These are phyloP conservation scores for Petrocephalus schoutedeni DNA, from an alignment of 2,797 vertebrate genomes.

Conservation along the genomic window DNA sequence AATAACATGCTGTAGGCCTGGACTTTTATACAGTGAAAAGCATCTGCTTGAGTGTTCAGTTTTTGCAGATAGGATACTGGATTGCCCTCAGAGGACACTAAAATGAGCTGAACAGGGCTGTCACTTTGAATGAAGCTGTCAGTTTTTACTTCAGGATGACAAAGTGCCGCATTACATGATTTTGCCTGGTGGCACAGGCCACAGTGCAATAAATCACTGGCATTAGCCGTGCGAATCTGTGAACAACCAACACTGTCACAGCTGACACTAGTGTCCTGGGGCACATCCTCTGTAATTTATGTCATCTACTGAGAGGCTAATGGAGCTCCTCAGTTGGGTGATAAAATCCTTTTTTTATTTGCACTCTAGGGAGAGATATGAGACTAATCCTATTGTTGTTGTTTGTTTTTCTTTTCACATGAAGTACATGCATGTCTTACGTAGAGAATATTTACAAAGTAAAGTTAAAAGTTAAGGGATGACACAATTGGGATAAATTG, in stretches of 20 bases:
- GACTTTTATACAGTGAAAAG: not conserved
- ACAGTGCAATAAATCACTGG: slow-evolving; percentile 2
- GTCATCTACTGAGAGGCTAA: slow-evolving; percentile 13
- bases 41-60: not conserved
- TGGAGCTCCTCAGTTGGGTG: not conserved
- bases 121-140: not conserved
- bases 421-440: not conserved
- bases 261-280: not conserved
- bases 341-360: slow-evolving; percentile 10
- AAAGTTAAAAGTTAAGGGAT: not conserved
- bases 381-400: not conserved
- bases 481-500: not conserved
- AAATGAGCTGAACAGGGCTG: not conserved
- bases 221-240: not conserved
- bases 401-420: not conserved
- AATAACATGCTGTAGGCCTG: not conserved
- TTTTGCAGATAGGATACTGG: not conserved
- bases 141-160: slow-evolving; percentile 4
- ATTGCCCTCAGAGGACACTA: slow-evolving; percentile 25
- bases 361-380: not conserved
- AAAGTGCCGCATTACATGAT: slow-evolving; percentile 15
- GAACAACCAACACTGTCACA: not conserved
- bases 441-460: not conserved
- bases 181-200: not conserved
- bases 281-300: slow-evolving; percentile 7